A percentile compares a stretch with the other conserved stretches of the same genome.
Conservation (phyloP, 1,140 invertebrate genomes). For the Rhopalosiphum maidis region DNA sequence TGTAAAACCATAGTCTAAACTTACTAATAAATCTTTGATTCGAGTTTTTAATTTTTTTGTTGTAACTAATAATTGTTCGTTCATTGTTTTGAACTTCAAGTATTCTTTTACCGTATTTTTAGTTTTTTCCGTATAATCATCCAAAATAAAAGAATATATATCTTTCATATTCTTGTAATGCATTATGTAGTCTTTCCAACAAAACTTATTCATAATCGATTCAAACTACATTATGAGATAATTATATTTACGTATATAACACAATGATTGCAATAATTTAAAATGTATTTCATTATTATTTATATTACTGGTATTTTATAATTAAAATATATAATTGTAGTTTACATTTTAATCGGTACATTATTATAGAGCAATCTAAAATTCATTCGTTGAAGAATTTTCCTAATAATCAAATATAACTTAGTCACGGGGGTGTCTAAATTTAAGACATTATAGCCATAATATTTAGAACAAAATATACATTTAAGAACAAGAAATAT, state of each 20-base stretch:
- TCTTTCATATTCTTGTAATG: neutral
- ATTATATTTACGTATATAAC: neutral
- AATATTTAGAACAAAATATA: neutral
- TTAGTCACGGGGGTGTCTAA: too few species aligned
- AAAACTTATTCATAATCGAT: neutral
- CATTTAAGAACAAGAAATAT: too few species aligned
- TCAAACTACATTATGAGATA: neutral
- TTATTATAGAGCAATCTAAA: too few species aligned
- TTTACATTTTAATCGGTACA: too few species aligned
- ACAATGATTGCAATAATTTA: neutral
- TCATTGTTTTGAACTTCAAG: neutral
- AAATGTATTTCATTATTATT: too few species aligned
- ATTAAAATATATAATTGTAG: too few species aligned
- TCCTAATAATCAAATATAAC: too few species aligned
- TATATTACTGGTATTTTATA: too few species aligned
- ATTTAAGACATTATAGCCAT: too few species aligned
- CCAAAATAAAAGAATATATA: neutral
- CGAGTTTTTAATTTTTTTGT: neutral
- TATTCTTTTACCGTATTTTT: neutral
- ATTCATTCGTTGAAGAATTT: too few species aligned
- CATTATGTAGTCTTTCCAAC: neutral
- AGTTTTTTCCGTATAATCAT: neutral
- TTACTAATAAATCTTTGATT: neutral
- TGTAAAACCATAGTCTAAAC: neutral
- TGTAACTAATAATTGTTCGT: neutral